These are phyloP conservation scores for Brachymystax lenok DNA, from an alignment of 2,797 vertebrate species.

Conservation along the genomic window DNA sequence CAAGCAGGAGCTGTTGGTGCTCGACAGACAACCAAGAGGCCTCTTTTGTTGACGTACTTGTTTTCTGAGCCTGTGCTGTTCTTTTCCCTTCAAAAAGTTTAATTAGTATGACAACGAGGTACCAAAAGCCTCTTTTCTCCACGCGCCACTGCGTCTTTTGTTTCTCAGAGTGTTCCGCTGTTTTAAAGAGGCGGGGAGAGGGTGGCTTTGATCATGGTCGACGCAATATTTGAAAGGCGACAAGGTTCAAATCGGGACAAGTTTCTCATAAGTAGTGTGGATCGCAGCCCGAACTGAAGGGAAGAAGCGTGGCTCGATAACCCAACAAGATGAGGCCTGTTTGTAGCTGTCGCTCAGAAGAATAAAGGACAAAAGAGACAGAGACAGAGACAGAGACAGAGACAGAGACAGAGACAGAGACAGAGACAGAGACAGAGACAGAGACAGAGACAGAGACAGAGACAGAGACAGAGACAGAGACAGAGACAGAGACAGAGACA, in stretches of 20 bases:
- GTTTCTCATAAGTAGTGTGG: conserved; percentile 15
- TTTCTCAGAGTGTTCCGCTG: too few relatives aligned
- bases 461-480: background rate
- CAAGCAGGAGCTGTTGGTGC: conserved; percentile 21
- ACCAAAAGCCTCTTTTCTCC: conserved; percentile 3
- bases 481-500: background rate
- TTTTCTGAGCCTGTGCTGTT: conserved; percentile 19
- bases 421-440: background rate
- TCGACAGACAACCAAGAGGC: background rate
- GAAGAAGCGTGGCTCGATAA: too few relatives aligned
- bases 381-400: background rate
- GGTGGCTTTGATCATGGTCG: too few relatives aligned
- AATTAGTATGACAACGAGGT: conserved; percentile 18
- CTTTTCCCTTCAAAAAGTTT: conserved; percentile 22
- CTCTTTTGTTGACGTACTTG: conserved; percentile 20
- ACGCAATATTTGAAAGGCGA: background rate
- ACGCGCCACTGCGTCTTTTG: background rate
- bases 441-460: background rate
- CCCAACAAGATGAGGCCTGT: too few relatives aligned
- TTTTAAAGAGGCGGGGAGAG: too few relatives aligned
- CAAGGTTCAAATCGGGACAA: background rate
- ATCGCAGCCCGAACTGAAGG: conserved; percentile 16
- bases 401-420: background rate
- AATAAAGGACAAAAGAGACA: background rate
- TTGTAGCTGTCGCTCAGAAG: background rate